Evolutionary conservation across 2,797 vertebrate genomes (phyloP).

Genomic region (Rhinella marina): DNA sequence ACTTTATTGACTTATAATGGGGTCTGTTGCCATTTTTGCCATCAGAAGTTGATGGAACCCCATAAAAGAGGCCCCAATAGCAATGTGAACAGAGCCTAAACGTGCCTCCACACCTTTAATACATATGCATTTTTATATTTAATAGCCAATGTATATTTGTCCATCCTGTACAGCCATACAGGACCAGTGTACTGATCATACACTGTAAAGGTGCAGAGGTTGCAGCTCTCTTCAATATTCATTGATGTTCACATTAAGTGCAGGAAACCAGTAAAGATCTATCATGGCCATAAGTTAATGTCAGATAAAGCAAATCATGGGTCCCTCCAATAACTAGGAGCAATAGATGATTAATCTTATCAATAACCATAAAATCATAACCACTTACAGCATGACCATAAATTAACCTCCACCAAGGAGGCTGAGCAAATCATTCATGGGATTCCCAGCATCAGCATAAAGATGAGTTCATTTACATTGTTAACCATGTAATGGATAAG

Average conservation of each 20-base stretch:
- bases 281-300: conserved; percentile 19
- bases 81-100: neutral
- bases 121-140: neutral
- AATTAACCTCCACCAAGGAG: neutral
- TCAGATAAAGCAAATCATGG: conserved; percentile 12
- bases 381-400: conserved; percentile 15
- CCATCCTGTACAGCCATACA: neutral
- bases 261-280: conserved; percentile 17
- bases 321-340: conserved; percentile 1
- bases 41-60: too few species aligned
- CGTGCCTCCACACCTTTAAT: neutral
- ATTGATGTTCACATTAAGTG: conserved; percentile 24
- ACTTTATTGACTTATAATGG: too few species aligned
- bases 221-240: conserved; percentile 16
- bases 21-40: too few species aligned
- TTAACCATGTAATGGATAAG: neutral
- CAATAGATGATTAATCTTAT: conserved; percentile 27
- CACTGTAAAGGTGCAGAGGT: conserved; percentile 2
- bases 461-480: neutral
- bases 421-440: conserved; percentile 13
- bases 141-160: neutral
- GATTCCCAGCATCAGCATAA: conserved; percentile 23
- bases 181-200: neutral
- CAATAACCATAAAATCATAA: conserved; percentile 44
- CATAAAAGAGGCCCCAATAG: too few species aligned